These are phyloP conservation scores for Acestrorhynchus altus DNA, from an alignment of 2,797 vertebrate genomes.

Conservation along the genomic window DNA sequence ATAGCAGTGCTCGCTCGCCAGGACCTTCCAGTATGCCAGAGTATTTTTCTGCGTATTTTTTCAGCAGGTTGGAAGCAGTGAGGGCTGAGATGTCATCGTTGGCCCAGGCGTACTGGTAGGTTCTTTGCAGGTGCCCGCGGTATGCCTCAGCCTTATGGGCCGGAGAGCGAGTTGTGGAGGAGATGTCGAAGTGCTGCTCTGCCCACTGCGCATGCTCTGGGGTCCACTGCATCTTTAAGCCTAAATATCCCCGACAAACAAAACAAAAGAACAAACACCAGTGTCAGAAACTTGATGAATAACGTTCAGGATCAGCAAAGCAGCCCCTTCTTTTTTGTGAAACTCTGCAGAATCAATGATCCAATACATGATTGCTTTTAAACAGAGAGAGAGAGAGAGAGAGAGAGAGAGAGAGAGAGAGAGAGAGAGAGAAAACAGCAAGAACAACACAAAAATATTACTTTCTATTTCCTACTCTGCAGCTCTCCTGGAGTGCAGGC, in stretches of 20 bases:
- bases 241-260: constrained; percentile 74
- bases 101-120: constrained; percentile 98
- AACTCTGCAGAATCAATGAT: constrained; percentile 43
- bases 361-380: constrained; percentile 37
- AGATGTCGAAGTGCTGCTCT: constrained; percentile 99
- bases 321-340: neutral
- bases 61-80: constrained; percentile 97
- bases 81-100: constrained; percentile 99
- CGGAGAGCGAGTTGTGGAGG: constrained; percentile 96
- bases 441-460: constrained; percentile 49
- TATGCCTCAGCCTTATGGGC: constrained; percentile 99
- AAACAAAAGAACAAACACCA: constrained; percentile 59
- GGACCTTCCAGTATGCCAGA: constrained; percentile 97
- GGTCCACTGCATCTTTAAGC: constrained; percentile 99
- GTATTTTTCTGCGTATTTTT: constrained; percentile 99
- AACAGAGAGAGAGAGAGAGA: constrained; percentile 33
- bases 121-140: constrained; percentile 95
- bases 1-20: constrained; percentile 89
- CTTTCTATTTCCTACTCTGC: constrained; percentile 45
- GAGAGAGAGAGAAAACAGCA: constrained; percentile 36
- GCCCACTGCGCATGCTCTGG: constrained; percentile 99
- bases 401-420: constrained; percentile 21
- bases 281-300: constrained; percentile 59
- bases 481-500: constrained; percentile 53
- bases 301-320: constrained; percentile 23